phyloP scores from a whole-genome alignment of 2,888 invertebrate species.

The Hedya salicella region DNA sequence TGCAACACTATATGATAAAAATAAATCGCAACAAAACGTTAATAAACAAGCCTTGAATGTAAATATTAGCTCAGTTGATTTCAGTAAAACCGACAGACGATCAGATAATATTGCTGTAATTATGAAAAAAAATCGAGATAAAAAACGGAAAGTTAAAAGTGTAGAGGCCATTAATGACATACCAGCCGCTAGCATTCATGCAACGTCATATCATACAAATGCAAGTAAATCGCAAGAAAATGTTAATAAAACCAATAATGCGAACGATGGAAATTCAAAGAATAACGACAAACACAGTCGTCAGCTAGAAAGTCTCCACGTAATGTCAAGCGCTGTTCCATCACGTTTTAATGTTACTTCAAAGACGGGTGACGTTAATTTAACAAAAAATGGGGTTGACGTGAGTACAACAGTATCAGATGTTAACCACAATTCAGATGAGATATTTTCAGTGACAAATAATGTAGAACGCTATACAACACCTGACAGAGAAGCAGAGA shows the following conservation, averaged over 20 bases:
- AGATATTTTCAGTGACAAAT: neutral
- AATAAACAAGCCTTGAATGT: neutral
- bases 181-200: neutral
- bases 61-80: neutral
- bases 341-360: neutral
- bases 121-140: neutral
- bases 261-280: neutral
- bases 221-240: too few species aligned
- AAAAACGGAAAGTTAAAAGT: neutral
- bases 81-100: conserved; percentile 2
- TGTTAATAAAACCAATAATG: neutral
- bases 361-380: too few species aligned
- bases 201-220: too few species aligned
- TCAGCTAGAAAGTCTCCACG: neutral
- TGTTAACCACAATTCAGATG: neutral
- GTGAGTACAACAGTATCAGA: neutral
- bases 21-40: too few species aligned
- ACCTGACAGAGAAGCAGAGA: too few species aligned
- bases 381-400: too few species aligned
- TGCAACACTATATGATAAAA: too few species aligned
- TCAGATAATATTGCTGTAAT: neutral
- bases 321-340: neutral
- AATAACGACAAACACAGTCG: neutral
- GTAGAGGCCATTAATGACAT: neutral
- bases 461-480: neutral